These are phyloP conservation scores for Anagyrus pseudococci DNA, from an alignment of 2,888 invertebrate species.

Conservation along the genomic window DNA sequence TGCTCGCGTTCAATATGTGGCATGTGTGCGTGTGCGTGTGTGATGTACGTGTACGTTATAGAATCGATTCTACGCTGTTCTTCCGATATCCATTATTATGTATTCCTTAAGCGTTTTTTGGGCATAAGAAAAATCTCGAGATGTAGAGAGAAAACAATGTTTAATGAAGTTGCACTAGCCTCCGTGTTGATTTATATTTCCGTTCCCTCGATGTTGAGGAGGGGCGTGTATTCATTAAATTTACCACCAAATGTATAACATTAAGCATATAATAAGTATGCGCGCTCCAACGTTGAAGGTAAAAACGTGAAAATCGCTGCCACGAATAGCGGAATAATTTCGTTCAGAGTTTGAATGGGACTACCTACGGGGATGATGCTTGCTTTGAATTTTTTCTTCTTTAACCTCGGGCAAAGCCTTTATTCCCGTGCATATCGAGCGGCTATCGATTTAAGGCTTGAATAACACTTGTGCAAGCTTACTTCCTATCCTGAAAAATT, in stretches of 20 bases:
- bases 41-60: too few species aligned
- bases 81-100: neutral
- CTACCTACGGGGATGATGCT: conserved; percentile 1
- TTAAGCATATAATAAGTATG: conserved; percentile 10
- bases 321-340: conserved; percentile 29
- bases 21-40: too few species aligned
- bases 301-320: conserved; percentile 31
- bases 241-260: neutral
- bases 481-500: neutral
- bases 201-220: conserved; percentile 5
- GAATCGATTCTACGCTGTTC: conserved; percentile 29
- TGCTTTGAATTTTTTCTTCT: conserved; percentile 14
- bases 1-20: conserved; percentile 2
- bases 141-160: neutral
- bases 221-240: conserved; percentile 24
- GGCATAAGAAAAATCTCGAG: neutral
- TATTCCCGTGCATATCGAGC: neutral
- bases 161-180: conserved; percentile 7
- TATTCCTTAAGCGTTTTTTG: neutral
- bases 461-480: neutral
- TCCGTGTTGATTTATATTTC: conserved; percentile 22
- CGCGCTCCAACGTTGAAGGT: conserved; percentile 4
- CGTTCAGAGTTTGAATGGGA: conserved; percentile 16
- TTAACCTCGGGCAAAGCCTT: neutral
- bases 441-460: neutral